These are phyloP conservation scores for Chrysomela aeneicollis DNA, from an alignment of 2,888 invertebrate genomes.

Conservation along the genomic window DNA sequence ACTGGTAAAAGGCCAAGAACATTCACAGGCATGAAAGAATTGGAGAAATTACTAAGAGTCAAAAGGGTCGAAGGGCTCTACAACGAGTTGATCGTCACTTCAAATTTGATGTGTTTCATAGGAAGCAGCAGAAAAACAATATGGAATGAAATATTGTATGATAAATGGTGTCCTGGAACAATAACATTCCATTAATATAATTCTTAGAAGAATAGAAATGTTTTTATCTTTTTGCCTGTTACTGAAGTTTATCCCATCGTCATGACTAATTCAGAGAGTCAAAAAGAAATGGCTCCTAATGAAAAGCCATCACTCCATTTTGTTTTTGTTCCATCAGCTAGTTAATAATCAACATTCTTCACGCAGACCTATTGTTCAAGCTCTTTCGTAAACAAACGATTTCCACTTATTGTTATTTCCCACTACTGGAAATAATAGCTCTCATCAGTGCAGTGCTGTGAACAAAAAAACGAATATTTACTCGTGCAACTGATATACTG, in stretches of 20 bases:
- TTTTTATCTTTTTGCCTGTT: neutral
- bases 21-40: too few relatives aligned
- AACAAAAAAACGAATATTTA: too few relatives aligned
- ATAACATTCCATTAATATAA: neutral
- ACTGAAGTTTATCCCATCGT: neutral
- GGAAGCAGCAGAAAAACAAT: neutral
- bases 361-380: conserved; percentile 30
- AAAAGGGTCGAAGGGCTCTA: neutral
- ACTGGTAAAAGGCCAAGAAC: too few relatives aligned
- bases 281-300: conserved; percentile 28
- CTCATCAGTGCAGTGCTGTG: conserved; percentile 31
- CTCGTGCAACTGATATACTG: too few relatives aligned
- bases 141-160: neutral
- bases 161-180: neutral
- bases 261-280: neutral
- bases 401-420: conserved; percentile 46
- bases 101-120: too few relatives aligned
- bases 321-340: conserved; percentile 29
- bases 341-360: conserved; percentile 40
- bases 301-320: conserved; percentile 25
- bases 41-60: neutral
- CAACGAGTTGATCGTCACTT: too few relatives aligned
- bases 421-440: conserved; percentile 39
- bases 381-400: conserved; percentile 35
- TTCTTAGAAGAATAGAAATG: neutral